Percentiles rank a stretch among this genome's conserved stretches.
Evolutionary conservation across 2,113 vertebrate genomes (phyloP).

Genomic region (Cathartes aura): DNA sequence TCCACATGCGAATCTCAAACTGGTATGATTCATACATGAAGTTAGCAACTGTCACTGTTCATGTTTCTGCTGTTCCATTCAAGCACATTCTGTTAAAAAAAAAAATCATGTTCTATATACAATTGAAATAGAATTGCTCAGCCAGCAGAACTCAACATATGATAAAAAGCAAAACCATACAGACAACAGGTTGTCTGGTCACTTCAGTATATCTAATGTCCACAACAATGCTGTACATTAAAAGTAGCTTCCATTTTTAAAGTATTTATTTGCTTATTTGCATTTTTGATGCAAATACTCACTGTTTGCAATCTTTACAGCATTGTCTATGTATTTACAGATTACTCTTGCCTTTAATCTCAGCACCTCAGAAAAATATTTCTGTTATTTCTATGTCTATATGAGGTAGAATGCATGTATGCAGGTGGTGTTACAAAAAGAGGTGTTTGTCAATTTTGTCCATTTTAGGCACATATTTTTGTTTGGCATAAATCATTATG

Average conservation of each 20-base stretch:
- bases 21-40: not conserved
- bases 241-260: not conserved
- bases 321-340: not conserved
- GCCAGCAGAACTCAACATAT: not conserved
- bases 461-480: not conserved
- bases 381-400: not conserved
- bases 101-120: not conserved
- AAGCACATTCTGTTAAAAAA: not conserved
- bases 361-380: not conserved
- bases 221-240: not conserved
- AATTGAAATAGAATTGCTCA: not conserved
- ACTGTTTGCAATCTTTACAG: not conserved
- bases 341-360: not conserved
- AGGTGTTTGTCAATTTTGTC: not conserved
- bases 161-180: not conserved
- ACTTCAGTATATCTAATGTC: not conserved
- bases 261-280: not conserved
- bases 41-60: not conserved
- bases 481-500: not conserved
- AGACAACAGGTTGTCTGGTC: not conserved
- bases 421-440: not conserved
- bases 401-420: not conserved
- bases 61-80: not conserved
- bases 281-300: not conserved
- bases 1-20: not conserved